Evolutionary conservation across 2,797 vertebrate species (phyloP), one percentile per base, ranked within the genome.

Genomic region (Eulemur albifrons): DNA sequence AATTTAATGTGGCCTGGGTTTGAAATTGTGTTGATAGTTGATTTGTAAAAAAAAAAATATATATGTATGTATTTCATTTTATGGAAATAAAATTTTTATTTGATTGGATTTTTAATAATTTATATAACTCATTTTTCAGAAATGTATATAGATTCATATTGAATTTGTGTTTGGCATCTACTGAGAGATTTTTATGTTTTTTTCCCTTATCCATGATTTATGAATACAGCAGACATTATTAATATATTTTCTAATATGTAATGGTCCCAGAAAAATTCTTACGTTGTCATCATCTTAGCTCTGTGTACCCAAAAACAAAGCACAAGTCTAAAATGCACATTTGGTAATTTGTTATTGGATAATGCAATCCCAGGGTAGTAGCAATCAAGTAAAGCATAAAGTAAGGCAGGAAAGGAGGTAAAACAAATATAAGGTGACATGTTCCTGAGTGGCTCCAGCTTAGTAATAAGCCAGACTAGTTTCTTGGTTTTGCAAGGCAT

Each of bases 91-190:
- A 86, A 50, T 5, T 85, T 20, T 89, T 52, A 57, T 8, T 88
- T 67, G 25, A 65, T 40, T 85, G 52, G 27, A 73, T 80, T 91
- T 96, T 93, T 43, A 82, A 94, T 88, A 90, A 73, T 93, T 85
- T 72, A 81, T 50, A 18, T 59, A 88, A 90, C 15, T 69, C 27
- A 59, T 84, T 70, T 48, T 86, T 87, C 25, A 61, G 65, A 86
- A 96, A 81, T 40, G 2, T 43, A 73, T 87, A 61, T 59, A 67
- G 54, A 52, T 32, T 90, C 67, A 50, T 92, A 27, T 54, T 40
- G 52, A 86, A 88, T 95, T 86, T 93, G 2, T 25, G 35, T 65
- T 94, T 88, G 50, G 10, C 30, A 93, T 70, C 43, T 89, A 52
- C 52, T 77, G 30, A 67, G 11, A 83, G 57, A 18, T 59, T 87